phyloP scores from a whole-genome alignment of 35 echinoderm and acorn worm species.

The Lytechinus pictus region DNA sequence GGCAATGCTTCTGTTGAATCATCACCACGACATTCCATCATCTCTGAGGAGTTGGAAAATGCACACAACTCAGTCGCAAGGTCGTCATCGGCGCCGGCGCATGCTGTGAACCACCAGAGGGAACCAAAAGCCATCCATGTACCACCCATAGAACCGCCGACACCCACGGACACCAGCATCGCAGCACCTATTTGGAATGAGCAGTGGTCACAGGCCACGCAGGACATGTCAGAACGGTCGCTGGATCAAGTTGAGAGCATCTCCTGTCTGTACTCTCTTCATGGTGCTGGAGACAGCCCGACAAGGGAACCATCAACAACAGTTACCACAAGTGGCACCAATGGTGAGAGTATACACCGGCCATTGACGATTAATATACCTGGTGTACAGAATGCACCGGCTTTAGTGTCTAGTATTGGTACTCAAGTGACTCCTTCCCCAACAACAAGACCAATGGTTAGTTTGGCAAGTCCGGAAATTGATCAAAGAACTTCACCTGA shows the following conservation, averaged over 20 bases:
- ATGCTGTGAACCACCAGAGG: slow-evolving; percentile 32
- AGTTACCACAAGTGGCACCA: slow-evolving; percentile 19
- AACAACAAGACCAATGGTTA: neutral
- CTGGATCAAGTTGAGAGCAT: slow-evolving; percentile 55
- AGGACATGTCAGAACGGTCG: slow-evolving; percentile 59
- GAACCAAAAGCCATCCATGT: slow-evolving; percentile 45
- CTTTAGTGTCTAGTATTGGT: neutral
- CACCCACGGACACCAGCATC: slow-evolving; percentile 73
- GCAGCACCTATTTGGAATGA: slow-evolving; percentile 71
- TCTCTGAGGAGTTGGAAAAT: slow-evolving; percentile 52
- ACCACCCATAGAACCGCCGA: slow-evolving; percentile 57
- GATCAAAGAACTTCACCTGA: neutral
- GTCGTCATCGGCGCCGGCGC: slow-evolving; percentile 56
- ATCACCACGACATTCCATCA: slow-evolving; percentile 32
- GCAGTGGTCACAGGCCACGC: slow-evolving; percentile 76
- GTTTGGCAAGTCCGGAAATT: neutral
- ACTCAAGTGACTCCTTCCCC: slow-evolving; percentile 37
- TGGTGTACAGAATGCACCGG: neutral
- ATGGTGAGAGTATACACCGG: slow-evolving; percentile 34
- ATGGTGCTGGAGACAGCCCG: neutral
- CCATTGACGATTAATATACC: slow-evolving; percentile 42
- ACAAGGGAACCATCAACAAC: neutral
- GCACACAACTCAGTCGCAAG: slow-evolving; percentile 52
- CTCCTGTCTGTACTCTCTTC: slow-evolving; percentile 45
- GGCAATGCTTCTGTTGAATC: slow-evolving; percentile 23